Evolutionary conservation across 2,113 vertebrate genomes (phyloP).

Genomic region (Barnardius zonarius): DNA sequence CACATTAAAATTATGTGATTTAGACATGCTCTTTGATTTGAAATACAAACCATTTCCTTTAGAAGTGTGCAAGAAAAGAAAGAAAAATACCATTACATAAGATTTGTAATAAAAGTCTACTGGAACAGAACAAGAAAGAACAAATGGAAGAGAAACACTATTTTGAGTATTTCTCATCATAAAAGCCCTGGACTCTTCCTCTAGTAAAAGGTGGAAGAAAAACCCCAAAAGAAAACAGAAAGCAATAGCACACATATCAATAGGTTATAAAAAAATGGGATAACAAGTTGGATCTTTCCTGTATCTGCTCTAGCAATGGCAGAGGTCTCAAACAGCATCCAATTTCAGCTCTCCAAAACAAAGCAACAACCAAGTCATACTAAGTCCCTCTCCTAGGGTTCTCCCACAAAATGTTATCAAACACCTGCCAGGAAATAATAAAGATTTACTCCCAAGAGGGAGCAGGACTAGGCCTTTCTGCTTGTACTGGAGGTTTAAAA

Average conservation of each 20-base stretch:
- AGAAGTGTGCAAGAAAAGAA: slow-evolving; percentile 26
- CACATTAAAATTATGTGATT: background rate
- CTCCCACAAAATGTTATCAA: background rate
- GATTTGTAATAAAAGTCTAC: background rate
- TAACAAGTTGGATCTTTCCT: background rate
- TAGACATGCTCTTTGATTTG: background rate
- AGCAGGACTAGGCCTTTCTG: background rate
- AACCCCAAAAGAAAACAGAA: background rate
- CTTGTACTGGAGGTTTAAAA: background rate
- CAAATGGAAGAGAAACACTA: background rate
- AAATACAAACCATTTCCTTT: slow-evolving; percentile 37
- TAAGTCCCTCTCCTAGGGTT: background rate
- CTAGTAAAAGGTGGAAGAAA: background rate
- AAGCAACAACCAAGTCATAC: background rate
- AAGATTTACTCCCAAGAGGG: background rate
- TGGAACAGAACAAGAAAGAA: background rate
- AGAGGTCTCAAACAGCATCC: background rate
- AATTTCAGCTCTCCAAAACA: background rate
- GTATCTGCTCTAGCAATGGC: background rate
- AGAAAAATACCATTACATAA: slow-evolving; percentile 5
- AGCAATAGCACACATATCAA: background rate
- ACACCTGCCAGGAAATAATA: background rate
- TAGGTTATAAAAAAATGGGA: background rate
- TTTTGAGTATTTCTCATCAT: background rate
- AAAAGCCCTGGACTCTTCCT: background rate